These are phyloP conservation scores for Caenorhabditis briggsae DNA, from an alignment of 1,140 invertebrate species.

Conservation along the genomic window DNA sequence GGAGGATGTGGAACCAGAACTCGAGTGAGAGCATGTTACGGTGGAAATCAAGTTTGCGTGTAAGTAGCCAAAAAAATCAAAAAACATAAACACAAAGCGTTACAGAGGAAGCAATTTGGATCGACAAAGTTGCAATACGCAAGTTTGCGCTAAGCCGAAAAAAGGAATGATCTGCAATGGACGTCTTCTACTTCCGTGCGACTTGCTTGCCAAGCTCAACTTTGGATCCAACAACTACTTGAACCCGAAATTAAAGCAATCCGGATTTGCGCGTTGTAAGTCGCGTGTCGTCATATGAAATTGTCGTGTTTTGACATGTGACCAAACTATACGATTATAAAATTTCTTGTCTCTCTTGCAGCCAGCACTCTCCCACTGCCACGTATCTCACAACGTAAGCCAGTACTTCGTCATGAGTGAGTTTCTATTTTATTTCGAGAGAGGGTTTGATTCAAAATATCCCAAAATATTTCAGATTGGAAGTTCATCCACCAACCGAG, in stretches of 20 bases:
- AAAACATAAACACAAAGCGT: constrained; percentile 50
- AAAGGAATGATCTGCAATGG: constrained; percentile 66
- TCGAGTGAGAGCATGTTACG: constrained; percentile 71
- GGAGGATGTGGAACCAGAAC: constrained; percentile 72
- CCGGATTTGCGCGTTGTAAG: constrained; percentile 39
- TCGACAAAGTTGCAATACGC: constrained; percentile 42
- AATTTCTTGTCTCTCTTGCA: background rate
- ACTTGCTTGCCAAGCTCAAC: constrained; percentile 70
- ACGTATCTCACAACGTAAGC: constrained; percentile 47
- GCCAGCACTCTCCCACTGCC: constrained; percentile 41
- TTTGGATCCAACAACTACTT: constrained; percentile 70
- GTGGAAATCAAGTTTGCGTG: constrained; percentile 68
- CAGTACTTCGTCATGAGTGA: constrained; percentile 34
- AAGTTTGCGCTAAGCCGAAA: constrained; percentile 57
- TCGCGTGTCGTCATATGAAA: background rate
- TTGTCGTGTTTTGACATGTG: background rate
- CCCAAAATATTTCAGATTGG: constrained; percentile 64
- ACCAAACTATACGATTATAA: background rate
- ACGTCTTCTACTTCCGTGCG: constrained; percentile 74
- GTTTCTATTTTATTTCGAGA: constrained; percentile 41
- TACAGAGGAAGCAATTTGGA: constrained; percentile 60
- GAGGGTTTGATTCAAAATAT: constrained; percentile 26
- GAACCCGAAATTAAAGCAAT: constrained; percentile 56
- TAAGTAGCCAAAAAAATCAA: constrained; percentile 63
- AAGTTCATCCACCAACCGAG: constrained; percentile 71